Evolutionary conservation across 2,888 invertebrate genomes (phyloP).

Genomic region (Macrophya annulata): DNA sequence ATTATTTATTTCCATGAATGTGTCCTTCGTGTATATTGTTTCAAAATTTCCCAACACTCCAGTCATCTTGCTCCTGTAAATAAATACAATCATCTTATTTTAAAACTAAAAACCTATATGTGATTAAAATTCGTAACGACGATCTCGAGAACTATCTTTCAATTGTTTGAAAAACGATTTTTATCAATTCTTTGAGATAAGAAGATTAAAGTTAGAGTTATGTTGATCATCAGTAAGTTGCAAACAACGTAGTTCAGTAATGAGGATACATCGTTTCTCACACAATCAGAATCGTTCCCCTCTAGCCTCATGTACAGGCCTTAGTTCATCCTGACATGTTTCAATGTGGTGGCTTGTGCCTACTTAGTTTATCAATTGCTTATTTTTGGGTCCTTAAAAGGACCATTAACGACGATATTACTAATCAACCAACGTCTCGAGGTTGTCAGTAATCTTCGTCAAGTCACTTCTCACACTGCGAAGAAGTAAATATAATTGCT

Average conservation of each 20-base stretch:
- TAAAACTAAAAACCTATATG: no score
- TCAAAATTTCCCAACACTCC: background rate
- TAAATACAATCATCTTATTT: no score
- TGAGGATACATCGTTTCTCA: background rate
- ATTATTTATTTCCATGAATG: background rate
- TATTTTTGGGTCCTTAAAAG: background rate
- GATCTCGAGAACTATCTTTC: no score
- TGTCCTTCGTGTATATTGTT: background rate
- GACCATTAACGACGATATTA: background rate
- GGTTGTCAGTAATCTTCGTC: background rate
- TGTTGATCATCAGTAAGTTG: background rate
- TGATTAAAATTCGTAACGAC: no score
- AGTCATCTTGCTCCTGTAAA: background rate
- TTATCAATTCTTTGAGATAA: background rate
- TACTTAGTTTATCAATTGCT: background rate
- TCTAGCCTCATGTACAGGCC: background rate
- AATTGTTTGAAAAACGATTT: no score
- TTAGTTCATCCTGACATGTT: background rate
- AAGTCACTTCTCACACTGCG: constrained; percentile 32
- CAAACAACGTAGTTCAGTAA: background rate
- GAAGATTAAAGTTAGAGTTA: background rate
- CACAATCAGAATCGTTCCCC: background rate
- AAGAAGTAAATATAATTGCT: constrained; percentile 2
- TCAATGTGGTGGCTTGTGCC: background rate
- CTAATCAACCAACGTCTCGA: background rate